A percentile compares a stretch with the other conserved stretches of the same genome.
These are phyloP conservation scores for Anoplolepis gracilipes DNA, from an alignment of 1,140 invertebrate genomes.

Conservation along the genomic window DNA sequence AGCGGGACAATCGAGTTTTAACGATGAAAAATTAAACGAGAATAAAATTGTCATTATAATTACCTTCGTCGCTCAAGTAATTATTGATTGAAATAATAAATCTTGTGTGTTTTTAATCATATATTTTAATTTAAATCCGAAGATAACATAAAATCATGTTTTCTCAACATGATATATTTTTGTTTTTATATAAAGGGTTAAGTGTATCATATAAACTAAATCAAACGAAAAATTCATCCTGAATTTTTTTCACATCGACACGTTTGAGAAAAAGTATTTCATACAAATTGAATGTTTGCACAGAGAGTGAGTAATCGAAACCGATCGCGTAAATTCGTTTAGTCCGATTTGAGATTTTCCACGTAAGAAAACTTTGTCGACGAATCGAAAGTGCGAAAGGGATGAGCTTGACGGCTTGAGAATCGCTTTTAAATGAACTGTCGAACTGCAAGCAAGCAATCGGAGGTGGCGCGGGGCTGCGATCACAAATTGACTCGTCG, in stretches of 20 bases:
- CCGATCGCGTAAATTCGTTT: slow-evolving; percentile 23
- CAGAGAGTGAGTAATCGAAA: not conserved
- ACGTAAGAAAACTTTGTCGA: not conserved
- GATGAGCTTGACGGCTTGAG: slow-evolving; percentile 13
- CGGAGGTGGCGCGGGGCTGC: slow-evolving; percentile 48
- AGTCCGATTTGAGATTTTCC: not conserved
- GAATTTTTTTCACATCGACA: not conserved
- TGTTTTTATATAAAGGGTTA: not conserved
- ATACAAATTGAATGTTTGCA: not conserved
- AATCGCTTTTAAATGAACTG: slow-evolving; percentile 75
- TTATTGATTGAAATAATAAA: slow-evolving; percentile 18
- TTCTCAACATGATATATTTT: no score
- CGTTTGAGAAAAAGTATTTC: not conserved
- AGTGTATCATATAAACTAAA: not conserved
- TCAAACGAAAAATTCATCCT: not conserved
- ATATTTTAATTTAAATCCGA: not conserved
- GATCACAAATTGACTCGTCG: slow-evolving; percentile 81
- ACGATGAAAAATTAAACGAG: not conserved
- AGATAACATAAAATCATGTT: not conserved
- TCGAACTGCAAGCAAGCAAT: slow-evolving; percentile 71
- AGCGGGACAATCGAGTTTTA: not conserved
- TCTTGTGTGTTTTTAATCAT: not conserved
- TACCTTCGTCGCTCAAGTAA: not conserved
- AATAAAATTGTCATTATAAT: slow-evolving; percentile 23
- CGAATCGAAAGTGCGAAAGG: not conserved